Percentiles rank a stretch among this genome's conserved stretches.
Evolutionary conservation across 2,888 invertebrate genomes (phyloP).

Genomic region (Seira musarum): DNA sequence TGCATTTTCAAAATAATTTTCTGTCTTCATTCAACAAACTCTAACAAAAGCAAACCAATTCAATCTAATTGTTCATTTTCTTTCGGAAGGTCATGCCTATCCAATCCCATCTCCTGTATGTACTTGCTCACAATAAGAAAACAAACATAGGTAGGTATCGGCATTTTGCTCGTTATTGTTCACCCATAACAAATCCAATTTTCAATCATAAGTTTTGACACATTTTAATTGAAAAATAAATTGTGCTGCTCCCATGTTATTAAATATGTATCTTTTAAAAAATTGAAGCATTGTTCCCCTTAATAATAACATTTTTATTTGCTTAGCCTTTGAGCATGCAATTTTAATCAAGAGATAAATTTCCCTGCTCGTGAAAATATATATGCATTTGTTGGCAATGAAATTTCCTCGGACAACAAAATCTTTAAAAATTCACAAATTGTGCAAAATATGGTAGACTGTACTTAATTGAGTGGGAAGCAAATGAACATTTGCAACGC

Average conservation of each 20-base stretch:
- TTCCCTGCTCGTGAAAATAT: not conserved
- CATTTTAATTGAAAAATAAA: not conserved
- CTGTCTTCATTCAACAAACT: too few species aligned
- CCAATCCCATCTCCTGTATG: too few species aligned
- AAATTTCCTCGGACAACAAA: not conserved
- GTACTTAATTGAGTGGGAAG: too few species aligned
- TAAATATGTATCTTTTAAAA: not conserved
- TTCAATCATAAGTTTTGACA: not conserved
- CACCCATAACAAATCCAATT: not conserved
- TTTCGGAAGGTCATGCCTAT: too few species aligned
- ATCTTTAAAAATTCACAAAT: not conserved
- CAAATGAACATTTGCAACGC: too few species aligned
- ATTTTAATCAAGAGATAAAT: not conserved
- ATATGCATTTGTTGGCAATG: not conserved
- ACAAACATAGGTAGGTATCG: not conserved
- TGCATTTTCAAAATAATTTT: too few species aligned
- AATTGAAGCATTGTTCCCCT: not conserved
- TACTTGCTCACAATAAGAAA: not conserved
- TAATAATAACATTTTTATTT: not conserved
- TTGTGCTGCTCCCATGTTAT: not conserved
- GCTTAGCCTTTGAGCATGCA: too few species aligned
- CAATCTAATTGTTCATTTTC: too few species aligned
- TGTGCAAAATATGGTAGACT: too few species aligned
- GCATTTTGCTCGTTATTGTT: not conserved
- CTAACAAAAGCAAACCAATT: too few species aligned